A percentile compares a stretch with the other conserved stretches of the same genome.
Evolutionary conservation across 2,888 invertebrate species (phyloP).

Genomic region (Aphidius colemani): DNA sequence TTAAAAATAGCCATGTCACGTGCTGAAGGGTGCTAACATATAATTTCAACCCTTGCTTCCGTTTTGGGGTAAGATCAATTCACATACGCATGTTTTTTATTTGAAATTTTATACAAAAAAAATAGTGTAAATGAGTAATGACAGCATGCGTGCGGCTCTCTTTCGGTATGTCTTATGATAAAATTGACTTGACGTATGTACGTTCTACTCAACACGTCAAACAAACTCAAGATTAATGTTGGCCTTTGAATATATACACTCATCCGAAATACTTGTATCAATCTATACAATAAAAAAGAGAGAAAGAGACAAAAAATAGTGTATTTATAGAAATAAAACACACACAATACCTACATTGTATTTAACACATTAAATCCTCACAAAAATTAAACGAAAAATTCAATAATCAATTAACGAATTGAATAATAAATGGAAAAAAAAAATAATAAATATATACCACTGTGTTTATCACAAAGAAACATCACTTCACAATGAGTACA

Average conservation of each 20-base stretch:
- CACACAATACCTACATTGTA: not conserved
- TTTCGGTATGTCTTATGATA: not conserved
- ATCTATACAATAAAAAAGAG: not conserved
- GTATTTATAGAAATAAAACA: not conserved
- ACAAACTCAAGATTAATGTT: not conserved
- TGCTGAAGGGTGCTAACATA: not conserved
- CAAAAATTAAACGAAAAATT: not conserved
- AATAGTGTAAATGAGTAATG: not conserved
- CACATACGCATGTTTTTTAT: no score
- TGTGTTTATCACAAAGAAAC: no score
- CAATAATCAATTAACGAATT: not conserved
- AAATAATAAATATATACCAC: not conserved
- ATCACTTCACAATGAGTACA: no score
- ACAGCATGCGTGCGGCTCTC: not conserved
- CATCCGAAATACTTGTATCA: not conserved
- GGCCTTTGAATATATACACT: conserved; percentile 2
- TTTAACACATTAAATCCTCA: not conserved
- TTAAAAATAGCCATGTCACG: conserved; percentile 13
- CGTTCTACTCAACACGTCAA: conserved; percentile 2
- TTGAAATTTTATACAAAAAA: no score
- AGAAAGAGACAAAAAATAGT: no score
- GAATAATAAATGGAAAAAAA: not conserved
- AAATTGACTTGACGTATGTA: conserved; percentile 18
- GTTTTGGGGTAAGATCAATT: conserved; percentile 8
- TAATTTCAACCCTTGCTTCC: conserved; percentile 8